Conservation (phyloP, 2,113 vertebrate species). For the Odontophorus gujanensis region DNA sequence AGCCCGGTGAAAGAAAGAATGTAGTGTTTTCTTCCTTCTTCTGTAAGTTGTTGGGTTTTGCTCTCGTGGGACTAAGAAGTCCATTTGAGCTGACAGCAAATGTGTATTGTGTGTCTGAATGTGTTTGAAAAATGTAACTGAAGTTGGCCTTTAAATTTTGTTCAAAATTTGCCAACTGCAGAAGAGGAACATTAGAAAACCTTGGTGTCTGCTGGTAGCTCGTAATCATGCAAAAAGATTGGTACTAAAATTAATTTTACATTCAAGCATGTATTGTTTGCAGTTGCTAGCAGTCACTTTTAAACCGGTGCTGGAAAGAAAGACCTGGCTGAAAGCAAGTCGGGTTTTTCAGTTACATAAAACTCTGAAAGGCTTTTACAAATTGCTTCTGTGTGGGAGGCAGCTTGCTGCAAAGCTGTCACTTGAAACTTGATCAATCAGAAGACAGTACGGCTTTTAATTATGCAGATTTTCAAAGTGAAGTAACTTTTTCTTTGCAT, state of each 20-base stretch:
- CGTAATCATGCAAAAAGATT: neutral
- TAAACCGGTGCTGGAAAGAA: constrained; percentile 24
- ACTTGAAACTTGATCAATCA: constrained; percentile 71
- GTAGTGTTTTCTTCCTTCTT: neutral
- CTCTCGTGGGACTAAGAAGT: rapidly evolving
- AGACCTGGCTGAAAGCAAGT: constrained; percentile 62
- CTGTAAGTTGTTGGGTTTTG: neutral
- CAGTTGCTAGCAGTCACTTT: neutral
- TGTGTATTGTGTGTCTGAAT: neutral
- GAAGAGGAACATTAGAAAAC: neutral
- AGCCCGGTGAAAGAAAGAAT: neutral
- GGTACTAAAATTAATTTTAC: neutral
- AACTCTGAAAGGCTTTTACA: constrained; percentile 64
- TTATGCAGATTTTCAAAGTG: constrained; percentile 66
- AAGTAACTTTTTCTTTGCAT: constrained; percentile 61
- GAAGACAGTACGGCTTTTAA: constrained; percentile 65
- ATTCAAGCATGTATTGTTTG: constrained; percentile 16
- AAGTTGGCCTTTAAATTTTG: neutral
- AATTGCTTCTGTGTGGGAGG: constrained; percentile 54
- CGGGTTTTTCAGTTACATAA: constrained; percentile 61
- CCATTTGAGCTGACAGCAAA: neutral
- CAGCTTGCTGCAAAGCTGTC: constrained; percentile 73
- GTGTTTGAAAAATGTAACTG: neutral
- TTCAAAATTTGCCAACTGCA: neutral
- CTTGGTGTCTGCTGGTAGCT: rapidly evolving